phyloP scores from a whole-genome alignment of 64 coral and sea anemone species.

The Stichodactyla helianthus region DNA sequence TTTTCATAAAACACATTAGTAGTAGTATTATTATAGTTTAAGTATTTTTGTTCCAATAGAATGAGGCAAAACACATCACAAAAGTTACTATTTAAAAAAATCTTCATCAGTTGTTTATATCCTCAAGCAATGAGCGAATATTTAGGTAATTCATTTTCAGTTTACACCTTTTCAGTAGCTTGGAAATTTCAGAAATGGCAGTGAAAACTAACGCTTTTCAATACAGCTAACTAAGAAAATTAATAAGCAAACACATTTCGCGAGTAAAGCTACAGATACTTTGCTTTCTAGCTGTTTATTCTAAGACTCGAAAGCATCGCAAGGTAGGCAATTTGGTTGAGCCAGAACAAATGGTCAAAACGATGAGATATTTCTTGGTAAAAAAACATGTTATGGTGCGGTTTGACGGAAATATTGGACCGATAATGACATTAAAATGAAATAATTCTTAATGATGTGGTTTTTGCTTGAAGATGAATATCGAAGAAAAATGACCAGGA shows the following conservation, averaged over 20 bases:
- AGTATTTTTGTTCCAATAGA: background rate
- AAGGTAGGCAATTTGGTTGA: too few species aligned
- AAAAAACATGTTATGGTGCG: background rate
- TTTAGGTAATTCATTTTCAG: background rate
- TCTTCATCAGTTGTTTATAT: background rate
- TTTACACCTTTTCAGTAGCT: background rate
- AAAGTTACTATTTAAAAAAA: background rate
- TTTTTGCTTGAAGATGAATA: background rate
- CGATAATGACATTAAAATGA: background rate
- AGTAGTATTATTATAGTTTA: background rate
- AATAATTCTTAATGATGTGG: background rate
- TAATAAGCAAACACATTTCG: too few species aligned
- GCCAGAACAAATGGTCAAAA: too few species aligned
- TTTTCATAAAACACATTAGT: too few species aligned
- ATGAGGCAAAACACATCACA: background rate
- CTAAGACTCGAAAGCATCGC: too few species aligned
- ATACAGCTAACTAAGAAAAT: background rate
- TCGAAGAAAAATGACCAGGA: background rate
- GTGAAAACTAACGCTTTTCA: background rate
- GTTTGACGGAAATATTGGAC: background rate
- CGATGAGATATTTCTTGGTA: too few species aligned
- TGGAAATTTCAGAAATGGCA: background rate
- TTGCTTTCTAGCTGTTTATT: too few species aligned
- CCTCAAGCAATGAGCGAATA: background rate
- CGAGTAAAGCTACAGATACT: too few species aligned